Base-by-base conservation (phyloP, 2,797 vertebrate species). In the Gorsachius magnificus region DNA sequence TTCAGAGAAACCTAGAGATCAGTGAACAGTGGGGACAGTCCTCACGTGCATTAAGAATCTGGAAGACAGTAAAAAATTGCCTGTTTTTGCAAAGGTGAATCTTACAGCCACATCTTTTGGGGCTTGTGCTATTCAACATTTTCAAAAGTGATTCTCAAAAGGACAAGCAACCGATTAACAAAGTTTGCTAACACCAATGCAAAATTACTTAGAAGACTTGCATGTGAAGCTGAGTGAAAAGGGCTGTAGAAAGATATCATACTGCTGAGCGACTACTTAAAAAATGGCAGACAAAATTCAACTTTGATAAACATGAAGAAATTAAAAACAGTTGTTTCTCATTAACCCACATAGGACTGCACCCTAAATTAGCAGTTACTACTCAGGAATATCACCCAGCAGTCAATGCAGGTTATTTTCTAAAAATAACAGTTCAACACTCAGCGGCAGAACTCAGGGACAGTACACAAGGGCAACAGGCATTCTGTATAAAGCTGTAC, bases 21-120 rank as follows among this genome's bases (percentile, higher is more conserved):
- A n/a, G 3, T 83, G 72, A 84, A 56, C 0, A 1, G 58, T 1
- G 8, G 15, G 31, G 24, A 68, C 19, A 56, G 20, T 45, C 35
- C 11, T 65, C 51, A 63, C 0, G 0, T 3, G 20, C 31, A 31
- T 36, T 46, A 61, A 36, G 46, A 54, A 57, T 36, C 21, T 31
- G 24, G 18, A 79, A 79, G 13, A 64, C 3, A 68, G 10, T 21
- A 54, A 90, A 61, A 19, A 80, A 48, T 8, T 41, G 16, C n/a
- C 24, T 53, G 58, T 38, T 80, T 81, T 71, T 68, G n/a, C n/a
- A 63, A 45, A 61, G 43, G 8, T 63, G 17, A 66, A 20, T 57
- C 33, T 46, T 51, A 66, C 20, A 66, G 74, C 16, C n/a, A 33
- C 46, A 50, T 35, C 10, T 66, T 61, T 38, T 53, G 17, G 8